Evolutionary conservation across 2,888 invertebrate genomes (phyloP), one percentile per base, ranked within the genome.

Genomic region (Mallateleia sp.): DNA sequence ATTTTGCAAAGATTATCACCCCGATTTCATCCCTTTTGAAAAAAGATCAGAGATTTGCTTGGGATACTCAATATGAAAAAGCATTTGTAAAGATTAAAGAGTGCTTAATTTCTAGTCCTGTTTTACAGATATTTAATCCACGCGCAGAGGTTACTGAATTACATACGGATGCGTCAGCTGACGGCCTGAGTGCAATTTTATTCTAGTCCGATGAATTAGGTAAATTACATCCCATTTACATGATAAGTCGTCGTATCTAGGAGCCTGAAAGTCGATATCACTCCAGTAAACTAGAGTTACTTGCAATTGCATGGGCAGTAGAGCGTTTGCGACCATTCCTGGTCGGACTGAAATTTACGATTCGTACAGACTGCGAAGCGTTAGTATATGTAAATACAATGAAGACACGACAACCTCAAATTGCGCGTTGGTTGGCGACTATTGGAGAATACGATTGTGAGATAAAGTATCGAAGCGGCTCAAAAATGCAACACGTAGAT

Each of bases 381-480:
- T 32, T 90, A 2, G 66, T 88, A 0, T 81, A 87, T 45, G 45
- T 88, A 34, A 86, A 89, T n/a, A 38, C 88, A 11, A 32, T 64
- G 34, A 88, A 85, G 47, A 86, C 82, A 0, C 56, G 50, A 9
- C 71, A 72, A n/a, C 67, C 82, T n/a, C 86, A 86, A 22, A 85
- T 91, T 24, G 90, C 89, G 6, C 58, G 91, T 38, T 91, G 92
- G 91, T 86, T 67, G 18, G 54, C 34, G 20, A 64, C 66, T 1
- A 62, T 91, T 7, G 52, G 84, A 6, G 92, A 92, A 25, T n/a
- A n/a, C n/a, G n/a, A 89, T 56, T 87, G 80, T 50, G 89, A 89
- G 58, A 90, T 92, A 0, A 47, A 81, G 42, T 86, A 91, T 67
- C 42, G 88, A 24, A 56, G 25, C 4, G 56, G 56, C 4, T 4